phyloP scores from a whole-genome alignment of 2,113 vertebrate species.

The Osmerus eperlanus region DNA sequence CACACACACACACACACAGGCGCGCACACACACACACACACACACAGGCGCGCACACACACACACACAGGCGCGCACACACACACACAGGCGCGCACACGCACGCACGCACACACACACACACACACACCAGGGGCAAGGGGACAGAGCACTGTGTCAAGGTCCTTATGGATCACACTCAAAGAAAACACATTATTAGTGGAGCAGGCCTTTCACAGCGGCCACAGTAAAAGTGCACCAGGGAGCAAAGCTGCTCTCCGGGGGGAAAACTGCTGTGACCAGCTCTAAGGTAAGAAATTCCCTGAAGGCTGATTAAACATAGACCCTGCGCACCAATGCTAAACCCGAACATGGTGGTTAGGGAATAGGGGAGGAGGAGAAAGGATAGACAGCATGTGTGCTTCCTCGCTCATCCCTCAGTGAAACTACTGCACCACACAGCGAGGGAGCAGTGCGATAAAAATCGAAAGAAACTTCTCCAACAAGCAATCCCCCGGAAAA shows the following conservation, averaged over 20 bases:
- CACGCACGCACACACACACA: background rate
- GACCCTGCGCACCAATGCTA: background rate
- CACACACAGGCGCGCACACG: too few relatives aligned
- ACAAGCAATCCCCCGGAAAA: too few relatives aligned
- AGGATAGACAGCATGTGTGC: background rate
- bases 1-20: background rate
- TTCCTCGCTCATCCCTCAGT: too few relatives aligned
- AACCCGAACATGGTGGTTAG: background rate
- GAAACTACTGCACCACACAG: too few relatives aligned
- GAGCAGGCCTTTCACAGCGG: background rate
- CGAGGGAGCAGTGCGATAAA: too few relatives aligned
- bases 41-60: too few relatives aligned
- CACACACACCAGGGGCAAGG: background rate
- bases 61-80: too few relatives aligned
- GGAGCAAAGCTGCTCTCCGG: background rate
- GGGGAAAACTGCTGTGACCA: background rate
- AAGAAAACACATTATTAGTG: background rate
- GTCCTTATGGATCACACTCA: background rate
- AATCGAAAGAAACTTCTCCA: too few relatives aligned
- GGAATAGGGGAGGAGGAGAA: background rate
- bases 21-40: too few relatives aligned
- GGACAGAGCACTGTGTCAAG: background rate
- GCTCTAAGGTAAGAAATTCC: background rate
- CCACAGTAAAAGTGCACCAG: background rate
- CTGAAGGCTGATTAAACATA: background rate